These are phyloP conservation scores for Hydrocynus forskahlii DNA, from an alignment of 2,797 vertebrate species.

Conservation along the genomic window DNA sequence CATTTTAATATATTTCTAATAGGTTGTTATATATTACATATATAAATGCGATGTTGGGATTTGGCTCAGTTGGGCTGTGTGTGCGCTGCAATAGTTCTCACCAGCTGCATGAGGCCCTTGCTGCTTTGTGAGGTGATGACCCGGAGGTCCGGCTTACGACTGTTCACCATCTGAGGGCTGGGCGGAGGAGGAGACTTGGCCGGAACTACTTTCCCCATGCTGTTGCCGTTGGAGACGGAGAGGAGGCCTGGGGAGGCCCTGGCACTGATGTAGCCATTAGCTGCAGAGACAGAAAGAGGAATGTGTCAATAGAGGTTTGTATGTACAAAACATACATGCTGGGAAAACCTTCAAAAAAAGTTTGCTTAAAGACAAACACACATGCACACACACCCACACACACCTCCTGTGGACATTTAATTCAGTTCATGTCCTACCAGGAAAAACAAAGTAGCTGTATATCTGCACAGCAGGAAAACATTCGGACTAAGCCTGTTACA, in stretches of 20 bases:
- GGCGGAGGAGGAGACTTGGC: slow-evolving; percentile 87
- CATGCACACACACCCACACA: background rate
- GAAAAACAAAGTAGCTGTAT: slow-evolving; percentile 42
- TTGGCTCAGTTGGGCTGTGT: slow-evolving; percentile 31
- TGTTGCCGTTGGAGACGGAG: slow-evolving; percentile 85
- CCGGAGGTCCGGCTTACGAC: slow-evolving; percentile 93
- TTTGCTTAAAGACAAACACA: background rate
- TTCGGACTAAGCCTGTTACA: slow-evolving; percentile 48
- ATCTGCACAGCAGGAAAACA: slow-evolving; percentile 51
- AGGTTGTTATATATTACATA: no score
- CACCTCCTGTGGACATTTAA: background rate
- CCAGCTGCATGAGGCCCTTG: slow-evolving; percentile 95
- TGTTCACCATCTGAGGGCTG: slow-evolving; percentile 82
- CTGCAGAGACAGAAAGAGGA: slow-evolving; percentile 67
- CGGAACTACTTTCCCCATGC: slow-evolving; percentile 88
- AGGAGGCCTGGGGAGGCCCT: slow-evolving; percentile 93
- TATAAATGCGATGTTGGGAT: background rate
- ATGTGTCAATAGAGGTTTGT: slow-evolving; percentile 32
- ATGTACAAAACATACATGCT: slow-evolving; percentile 22
- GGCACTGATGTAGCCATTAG: slow-evolving; percentile 94
- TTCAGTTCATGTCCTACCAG: slow-evolving; percentile 29
- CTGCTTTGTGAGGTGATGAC: slow-evolving; percentile 95
- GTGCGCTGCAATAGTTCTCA: slow-evolving; percentile 72
- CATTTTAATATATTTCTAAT: no score
- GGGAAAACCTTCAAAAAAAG: slow-evolving; percentile 9